Base-by-base conservation (phyloP, 2,888 invertebrate genomes). In the Bellardia bayeri region DNA sequence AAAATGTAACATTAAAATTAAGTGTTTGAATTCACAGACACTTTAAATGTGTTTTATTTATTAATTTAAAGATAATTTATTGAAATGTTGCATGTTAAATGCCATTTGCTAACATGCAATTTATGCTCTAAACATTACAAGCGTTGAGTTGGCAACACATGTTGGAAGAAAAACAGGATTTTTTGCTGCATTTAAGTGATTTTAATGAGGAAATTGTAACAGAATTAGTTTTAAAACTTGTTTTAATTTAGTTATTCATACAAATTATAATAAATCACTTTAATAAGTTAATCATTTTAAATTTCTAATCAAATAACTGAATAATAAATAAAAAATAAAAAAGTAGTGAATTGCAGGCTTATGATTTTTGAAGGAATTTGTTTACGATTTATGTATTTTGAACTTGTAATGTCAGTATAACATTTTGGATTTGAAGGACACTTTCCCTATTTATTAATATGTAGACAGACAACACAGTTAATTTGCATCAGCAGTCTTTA, bases 71-170 rank as follows among this genome's bases (percentile, higher is more conserved):
- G 45, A 82, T 82, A 66, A 82, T 72, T 82, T 82, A 66, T 74
- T 72, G 74, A 30, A 45, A 64, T 74, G 45, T 74, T 74, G 81
- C 72, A 81, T 81, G 81, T 81, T 81, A 51, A 54, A 54, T 71
- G 42, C 0, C 33, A 30, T 66, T 82, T 74, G 13, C 8, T 23
- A 66, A 66, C 66, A 64, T 66, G 66, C 66, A 54, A 74, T 64
- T 63, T 13, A 37, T 37, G 37, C 5, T 37, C 6, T 37, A 2
- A 4, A 37, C 37, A 37, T n/a, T n/a, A 6, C 14, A 58, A 14
- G 72, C 14, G 9, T 37, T 37, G n/a, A 71, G 42, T 30, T 71
- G 80, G 71, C 40, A 61, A 63, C 51, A 7, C 45, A 13, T 56
- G 40, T 54, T 45, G 11, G 3, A 45, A 13, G 45, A 45, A 45